Evolutionary conservation across 2,888 invertebrate genomes (phyloP).

Genomic region (Ennomos fuscantarius): DNA sequence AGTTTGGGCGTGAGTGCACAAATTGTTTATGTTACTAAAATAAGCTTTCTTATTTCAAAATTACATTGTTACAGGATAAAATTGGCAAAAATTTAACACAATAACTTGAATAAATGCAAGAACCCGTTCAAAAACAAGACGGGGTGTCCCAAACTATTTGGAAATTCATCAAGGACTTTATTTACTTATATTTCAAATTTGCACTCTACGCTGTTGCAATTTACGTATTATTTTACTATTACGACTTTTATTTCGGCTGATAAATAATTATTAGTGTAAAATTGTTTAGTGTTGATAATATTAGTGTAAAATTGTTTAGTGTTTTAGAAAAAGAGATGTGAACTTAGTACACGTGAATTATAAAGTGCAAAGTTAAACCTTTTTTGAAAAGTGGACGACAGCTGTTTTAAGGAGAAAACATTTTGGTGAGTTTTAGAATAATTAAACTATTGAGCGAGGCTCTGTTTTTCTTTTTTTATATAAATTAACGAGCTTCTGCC

Average conservation of each 20-base stretch:
- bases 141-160: conserved; percentile 51
- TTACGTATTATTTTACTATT: conserved; percentile 72
- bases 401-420: conserved; percentile 2
- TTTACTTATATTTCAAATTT: conserved; percentile 72
- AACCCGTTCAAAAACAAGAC: conserved; percentile 37
- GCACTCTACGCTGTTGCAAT: conserved; percentile 70
- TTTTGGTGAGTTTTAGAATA: conserved; percentile 19
- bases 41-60: conserved; percentile 12
- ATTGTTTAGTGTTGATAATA: too few relatives aligned
- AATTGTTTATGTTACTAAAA: conserved; percentile 1
- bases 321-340: conserved; percentile 31
- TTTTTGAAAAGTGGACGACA: conserved; percentile 14
- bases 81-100: conserved; percentile 35
- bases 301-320: neutral
- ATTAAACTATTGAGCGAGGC: neutral
- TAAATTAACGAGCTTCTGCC: too few relatives aligned
- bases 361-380: conserved; percentile 13
- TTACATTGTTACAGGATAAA: conserved; percentile 48
- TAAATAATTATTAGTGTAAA: too few relatives aligned
- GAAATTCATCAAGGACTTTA: conserved; percentile 66
- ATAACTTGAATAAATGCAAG: conserved; percentile 54
- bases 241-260: conserved; percentile 62
- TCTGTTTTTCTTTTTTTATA: too few relatives aligned
- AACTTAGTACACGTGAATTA: conserved; percentile 6
- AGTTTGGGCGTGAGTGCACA: too few relatives aligned